These are phyloP conservation scores for Strix occidentalis DNA, from an alignment of 2,797 vertebrate genomes.

Conservation along the genomic window DNA sequence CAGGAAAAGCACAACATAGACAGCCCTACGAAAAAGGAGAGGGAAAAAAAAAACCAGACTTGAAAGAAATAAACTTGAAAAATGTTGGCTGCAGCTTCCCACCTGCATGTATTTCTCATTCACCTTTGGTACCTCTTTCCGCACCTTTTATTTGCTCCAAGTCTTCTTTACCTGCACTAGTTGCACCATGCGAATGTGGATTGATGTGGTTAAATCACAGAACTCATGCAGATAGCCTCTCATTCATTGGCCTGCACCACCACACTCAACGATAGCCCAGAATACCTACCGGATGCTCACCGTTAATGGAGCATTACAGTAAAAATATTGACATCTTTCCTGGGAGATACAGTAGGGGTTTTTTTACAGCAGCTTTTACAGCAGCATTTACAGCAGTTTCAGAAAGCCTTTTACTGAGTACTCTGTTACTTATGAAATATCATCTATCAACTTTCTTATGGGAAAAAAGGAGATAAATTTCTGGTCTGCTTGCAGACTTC, in stretches of 20 bases:
- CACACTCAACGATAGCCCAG: not conserved
- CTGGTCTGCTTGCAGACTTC: not conserved
- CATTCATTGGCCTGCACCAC: not conserved
- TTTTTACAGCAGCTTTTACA: too few relatives aligned
- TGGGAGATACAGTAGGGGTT: not conserved
- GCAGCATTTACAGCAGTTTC: not conserved
- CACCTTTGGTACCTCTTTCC: not conserved
- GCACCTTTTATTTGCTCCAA: not conserved
- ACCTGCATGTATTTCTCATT: not conserved
- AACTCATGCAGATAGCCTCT: not conserved
- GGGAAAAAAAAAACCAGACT: not conserved
- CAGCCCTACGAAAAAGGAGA: not conserved
- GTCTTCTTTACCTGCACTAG: not conserved
- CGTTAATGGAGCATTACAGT: not conserved
- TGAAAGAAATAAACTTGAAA: not conserved
- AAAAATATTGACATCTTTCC: not conserved
- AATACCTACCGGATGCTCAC: not conserved
- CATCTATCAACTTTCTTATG: not conserved
- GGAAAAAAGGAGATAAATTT: not conserved
- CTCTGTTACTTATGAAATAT: not conserved
- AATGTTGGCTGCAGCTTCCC: not conserved
- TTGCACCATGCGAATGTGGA: rapidly evolving
- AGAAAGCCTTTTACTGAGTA: not conserved
- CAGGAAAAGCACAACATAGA: not conserved
- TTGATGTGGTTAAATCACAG: not conserved